Evolutionary conservation across 2,113 vertebrate genomes (phyloP).

Genomic region (Scalopus aquaticus): DNA sequence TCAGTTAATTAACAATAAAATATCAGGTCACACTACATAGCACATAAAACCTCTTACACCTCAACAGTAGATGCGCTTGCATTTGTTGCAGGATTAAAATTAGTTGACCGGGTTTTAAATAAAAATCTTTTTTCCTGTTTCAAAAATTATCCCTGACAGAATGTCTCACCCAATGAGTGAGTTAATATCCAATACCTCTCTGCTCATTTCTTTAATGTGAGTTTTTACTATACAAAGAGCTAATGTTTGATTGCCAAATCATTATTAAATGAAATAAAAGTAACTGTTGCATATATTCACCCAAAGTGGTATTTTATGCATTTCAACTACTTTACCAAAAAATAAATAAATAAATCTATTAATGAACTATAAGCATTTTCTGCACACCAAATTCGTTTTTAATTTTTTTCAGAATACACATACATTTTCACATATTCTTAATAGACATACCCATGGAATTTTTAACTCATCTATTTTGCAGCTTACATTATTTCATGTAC

Average conservation of each 20-base stretch:
- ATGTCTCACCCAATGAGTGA: not conserved
- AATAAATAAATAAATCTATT: not conserved
- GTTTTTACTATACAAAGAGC: not conserved
- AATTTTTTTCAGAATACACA: not conserved
- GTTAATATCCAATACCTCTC: not conserved
- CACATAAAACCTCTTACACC: not conserved
- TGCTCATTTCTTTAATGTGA: not conserved
- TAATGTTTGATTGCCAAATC: not conserved
- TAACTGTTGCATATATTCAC: not conserved
- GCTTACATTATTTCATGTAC: not conserved
- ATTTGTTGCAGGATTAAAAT: constrained; percentile 17
- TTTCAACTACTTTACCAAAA: not conserved
- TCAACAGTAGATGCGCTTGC: not conserved
- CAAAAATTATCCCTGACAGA: not conserved
- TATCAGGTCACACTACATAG: not conserved
- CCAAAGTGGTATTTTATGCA: not conserved
- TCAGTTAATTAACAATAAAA: constrained; percentile 10
- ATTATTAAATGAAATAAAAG: not conserved
- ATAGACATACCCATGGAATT: not conserved
- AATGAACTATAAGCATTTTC: not conserved
- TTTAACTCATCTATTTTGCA: not conserved
- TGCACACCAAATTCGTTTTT: not conserved
- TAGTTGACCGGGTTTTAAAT: not conserved
- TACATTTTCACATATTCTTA: not conserved
- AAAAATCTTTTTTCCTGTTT: not conserved